A percentile compares a stretch with the other conserved stretches of the same genome.
Evolutionary conservation across 2,888 invertebrate species (phyloP).

Genomic region (Tinea semifulvella): DNA sequence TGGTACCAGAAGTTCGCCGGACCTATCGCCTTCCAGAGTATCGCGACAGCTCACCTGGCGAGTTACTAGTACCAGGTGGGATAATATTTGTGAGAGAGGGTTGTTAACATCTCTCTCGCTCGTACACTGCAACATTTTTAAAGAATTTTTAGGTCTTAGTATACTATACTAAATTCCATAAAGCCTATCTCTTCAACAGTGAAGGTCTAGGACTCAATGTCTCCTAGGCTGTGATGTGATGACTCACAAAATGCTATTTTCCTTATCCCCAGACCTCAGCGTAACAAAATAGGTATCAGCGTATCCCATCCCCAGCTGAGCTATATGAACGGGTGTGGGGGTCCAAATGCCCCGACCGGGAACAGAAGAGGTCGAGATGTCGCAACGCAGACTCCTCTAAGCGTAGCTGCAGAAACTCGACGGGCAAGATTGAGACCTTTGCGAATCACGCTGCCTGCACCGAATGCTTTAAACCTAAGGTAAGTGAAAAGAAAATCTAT

Average conservation of each 20-base stretch:
- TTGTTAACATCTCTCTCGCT: no score
- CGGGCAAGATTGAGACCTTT: conserved; percentile 43
- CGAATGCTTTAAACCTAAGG: conserved; percentile 53
- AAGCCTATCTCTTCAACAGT: no score
- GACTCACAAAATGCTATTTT: no score
- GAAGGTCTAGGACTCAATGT: no score
- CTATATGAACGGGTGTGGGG: conserved; percentile 66
- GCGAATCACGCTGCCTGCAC: conserved; percentile 43
- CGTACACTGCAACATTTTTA: no score
- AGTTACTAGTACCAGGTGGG: conserved; percentile 44
- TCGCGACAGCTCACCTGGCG: conserved; percentile 55
- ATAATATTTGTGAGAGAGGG: no score
- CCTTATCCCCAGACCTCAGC: conserved; percentile 35
- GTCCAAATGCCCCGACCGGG: conserved; percentile 26
- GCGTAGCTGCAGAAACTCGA: conserved; percentile 73
- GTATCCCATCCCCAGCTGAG: conserved; percentile 67
- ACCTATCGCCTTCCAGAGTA: conserved; percentile 43
- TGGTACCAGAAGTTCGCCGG: conserved; percentile 48
- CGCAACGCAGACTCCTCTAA: conserved; percentile 76
- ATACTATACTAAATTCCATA: no score
- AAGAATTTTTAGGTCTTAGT: no score
- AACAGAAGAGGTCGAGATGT: conserved; percentile 66
- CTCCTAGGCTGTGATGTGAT: no score
- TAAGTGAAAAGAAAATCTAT: no score
- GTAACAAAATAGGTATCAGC: conserved; percentile 63